Evolutionary conservation across 2,113 vertebrate species (phyloP).

Genomic region (Lophius piscatorius): DNA sequence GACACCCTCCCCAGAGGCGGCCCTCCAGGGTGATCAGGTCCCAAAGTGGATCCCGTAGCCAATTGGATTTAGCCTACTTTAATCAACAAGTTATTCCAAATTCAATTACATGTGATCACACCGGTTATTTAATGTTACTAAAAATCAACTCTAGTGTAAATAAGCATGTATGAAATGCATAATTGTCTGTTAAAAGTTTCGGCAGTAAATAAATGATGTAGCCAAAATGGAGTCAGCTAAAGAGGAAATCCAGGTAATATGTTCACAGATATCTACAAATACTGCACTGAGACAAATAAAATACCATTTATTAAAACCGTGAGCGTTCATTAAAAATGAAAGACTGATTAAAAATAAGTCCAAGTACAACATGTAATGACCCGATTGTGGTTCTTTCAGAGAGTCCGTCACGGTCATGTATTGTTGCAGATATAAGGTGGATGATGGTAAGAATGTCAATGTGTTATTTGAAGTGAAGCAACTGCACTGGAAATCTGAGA

Average conservation of each 20-base stretch:
- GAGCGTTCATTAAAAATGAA: neutral
- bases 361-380: neutral
- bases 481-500: conserved; percentile 19
- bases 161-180: no score
- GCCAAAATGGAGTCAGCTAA: neutral
- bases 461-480: conserved; percentile 3
- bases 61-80: no score
- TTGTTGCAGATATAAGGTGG: no score
- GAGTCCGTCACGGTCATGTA: no score
- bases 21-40: no score
- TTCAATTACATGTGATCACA: no score
- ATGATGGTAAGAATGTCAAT: neutral
- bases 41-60: no score
- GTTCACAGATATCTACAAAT: neutral
- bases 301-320: neutral
- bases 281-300: neutral
- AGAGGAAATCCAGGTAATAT: neutral
- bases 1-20: no score
- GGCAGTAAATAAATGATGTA: neutral
- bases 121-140: no score
- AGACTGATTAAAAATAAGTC: neutral
- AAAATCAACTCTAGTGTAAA: no score
- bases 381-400: neutral
- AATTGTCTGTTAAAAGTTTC: no score
- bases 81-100: no score